These are phyloP conservation scores for Drosophila tanythrix DNA, from an alignment of 2,888 invertebrate genomes.

Conservation along the genomic window DNA sequence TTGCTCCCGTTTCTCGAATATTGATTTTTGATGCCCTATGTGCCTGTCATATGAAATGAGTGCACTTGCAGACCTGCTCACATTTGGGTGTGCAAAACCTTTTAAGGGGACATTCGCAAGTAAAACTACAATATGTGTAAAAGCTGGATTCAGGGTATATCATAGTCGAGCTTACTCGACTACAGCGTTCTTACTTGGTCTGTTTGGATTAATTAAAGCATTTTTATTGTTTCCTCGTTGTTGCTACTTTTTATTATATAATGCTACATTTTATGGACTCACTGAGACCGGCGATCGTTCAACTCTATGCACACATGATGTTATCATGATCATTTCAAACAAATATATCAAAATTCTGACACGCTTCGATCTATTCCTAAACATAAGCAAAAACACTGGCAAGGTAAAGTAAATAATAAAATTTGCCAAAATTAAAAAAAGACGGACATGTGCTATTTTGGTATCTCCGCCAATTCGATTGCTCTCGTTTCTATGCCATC, in stretches of 20 bases:
- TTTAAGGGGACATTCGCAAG: neutral
- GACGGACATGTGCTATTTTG: constrained; percentile 61
- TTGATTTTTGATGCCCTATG: neutral
- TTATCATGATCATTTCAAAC: constrained; percentile 42
- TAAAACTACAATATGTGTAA: neutral
- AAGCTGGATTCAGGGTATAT: neutral
- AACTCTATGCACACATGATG: constrained; percentile 59
- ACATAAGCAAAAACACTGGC: constrained; percentile 45
- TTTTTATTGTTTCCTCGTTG: constrained; percentile 73
- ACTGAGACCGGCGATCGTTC: constrained; percentile 63
- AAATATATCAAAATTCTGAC: constrained; percentile 75
- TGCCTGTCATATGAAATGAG: neutral
- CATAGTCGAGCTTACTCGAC: neutral
- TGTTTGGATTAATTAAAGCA: constrained; percentile 59
- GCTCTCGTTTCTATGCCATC: constrained; percentile 62
- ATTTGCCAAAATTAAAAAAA: constrained; percentile 57
- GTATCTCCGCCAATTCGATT: constrained; percentile 45
- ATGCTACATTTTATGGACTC: constrained; percentile 51
- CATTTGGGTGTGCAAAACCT: neutral
- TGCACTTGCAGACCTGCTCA: neutral
- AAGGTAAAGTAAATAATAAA: constrained; percentile 63
- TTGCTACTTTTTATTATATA: constrained; percentile 66
- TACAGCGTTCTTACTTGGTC: neutral
- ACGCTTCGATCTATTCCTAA: constrained; percentile 66
- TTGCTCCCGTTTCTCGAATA: neutral